These are phyloP conservation scores for Caiman crocodilus DNA, from an alignment of 2,797 vertebrate genomes.

Conservation along the genomic window DNA sequence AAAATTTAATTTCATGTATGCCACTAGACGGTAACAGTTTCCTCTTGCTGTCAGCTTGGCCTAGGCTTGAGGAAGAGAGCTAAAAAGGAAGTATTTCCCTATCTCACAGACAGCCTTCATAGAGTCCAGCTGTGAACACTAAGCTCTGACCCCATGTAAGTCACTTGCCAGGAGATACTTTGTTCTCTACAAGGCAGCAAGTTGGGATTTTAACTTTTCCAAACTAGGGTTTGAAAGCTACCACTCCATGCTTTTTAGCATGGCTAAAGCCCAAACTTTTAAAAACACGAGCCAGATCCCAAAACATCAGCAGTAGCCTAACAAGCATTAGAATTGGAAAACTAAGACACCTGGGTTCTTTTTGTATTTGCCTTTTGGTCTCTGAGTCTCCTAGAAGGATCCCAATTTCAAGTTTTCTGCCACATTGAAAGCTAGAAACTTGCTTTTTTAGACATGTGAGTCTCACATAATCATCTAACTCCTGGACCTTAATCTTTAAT, in stretches of 20 bases:
- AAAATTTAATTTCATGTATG: not conserved
- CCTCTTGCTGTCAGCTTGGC: not conserved
- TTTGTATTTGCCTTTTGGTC: not conserved
- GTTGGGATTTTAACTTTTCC: slow-evolving; percentile 18
- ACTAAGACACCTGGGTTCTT: not conserved
- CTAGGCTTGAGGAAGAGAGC: not conserved
- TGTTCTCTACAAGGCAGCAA: not conserved
- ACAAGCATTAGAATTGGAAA: not conserved
- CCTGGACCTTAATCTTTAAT: not conserved
- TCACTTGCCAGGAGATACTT: not conserved
- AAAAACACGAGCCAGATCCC: not conserved
- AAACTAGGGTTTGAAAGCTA: not conserved
- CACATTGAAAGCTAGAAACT: not conserved
- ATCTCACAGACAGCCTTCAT: fast-evolving
- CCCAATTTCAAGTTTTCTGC: not conserved
- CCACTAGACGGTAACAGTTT: not conserved
- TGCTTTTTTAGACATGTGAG: not conserved
- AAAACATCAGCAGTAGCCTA: not conserved
- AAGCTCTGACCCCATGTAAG: not conserved
- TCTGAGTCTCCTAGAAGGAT: not conserved
- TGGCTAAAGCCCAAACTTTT: not conserved
- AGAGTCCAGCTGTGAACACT: not conserved
- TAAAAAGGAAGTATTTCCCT: slow-evolving; percentile 7
- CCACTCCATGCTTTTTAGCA: not conserved
- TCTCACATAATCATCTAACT: not conserved